Evolutionary conservation across 2,797 vertebrate genomes (phyloP), one percentile per base, ranked within the genome.

Genomic region (Cirrhinus molitorella): DNA sequence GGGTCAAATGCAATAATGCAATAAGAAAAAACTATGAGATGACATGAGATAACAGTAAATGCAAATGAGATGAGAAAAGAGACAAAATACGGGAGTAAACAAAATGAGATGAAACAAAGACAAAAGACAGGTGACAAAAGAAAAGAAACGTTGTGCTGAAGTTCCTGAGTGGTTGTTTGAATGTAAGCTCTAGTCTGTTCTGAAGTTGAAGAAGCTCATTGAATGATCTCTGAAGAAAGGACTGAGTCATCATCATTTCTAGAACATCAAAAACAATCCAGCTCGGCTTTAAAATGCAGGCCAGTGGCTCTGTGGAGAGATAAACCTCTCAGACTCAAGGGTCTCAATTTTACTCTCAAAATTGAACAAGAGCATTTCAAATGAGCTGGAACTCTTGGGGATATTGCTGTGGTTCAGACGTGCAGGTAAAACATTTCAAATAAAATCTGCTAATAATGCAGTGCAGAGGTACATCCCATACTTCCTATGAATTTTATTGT

Each of bases 331-430:
- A 37, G 28, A 81, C 43, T 61, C 68, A 14, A 63, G 79, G 68
- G 40, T 34, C 25, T 61, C 53, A 49, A 23, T 61, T 72, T 45
- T 59, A 72, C 40, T 34, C 55, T 72, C 19, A n/a, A 72, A 72
- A 72, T 63, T 61, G 68, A 81, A 59, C 67, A 81, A 34, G 67
- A 16, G 25, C 55, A 72, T 72, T 72, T 61, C 7, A 61, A 72
- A 59, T 71, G 37, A 71, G 79, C 66, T 23, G 53, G 28, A 72
- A 34, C 79, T 71, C 55, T 37, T 19, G 40, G 68, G 75, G 67
- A 81, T 72, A 81, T 61, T 12, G 21, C 8, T 45, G 28, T 1
- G 25, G 19, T 61, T 63, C 55, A 81, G 53, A 71, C 19, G 1
- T 0, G 10, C 34, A 68, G 78, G 49, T 80, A 68, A 68, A 55